Evolutionary conservation across 2,113 vertebrate genomes (phyloP).

Genomic region (Ceyx margarethae): DNA sequence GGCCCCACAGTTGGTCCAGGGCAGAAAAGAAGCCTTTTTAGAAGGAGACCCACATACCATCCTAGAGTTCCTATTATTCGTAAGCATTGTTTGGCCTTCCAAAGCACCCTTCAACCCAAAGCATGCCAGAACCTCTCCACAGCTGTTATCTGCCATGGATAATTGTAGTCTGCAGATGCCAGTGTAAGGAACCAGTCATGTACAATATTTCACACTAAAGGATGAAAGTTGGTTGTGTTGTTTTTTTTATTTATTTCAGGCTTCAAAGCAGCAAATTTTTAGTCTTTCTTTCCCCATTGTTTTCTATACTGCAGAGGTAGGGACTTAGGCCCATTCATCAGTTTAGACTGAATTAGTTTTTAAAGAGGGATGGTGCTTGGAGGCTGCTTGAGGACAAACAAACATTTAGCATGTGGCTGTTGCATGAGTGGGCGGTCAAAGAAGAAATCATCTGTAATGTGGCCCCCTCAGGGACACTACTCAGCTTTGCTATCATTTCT

Average conservation of each 20-base stretch:
- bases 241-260: background rate
- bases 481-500: background rate
- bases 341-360: background rate
- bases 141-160: slow-evolving; percentile 35
- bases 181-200: slow-evolving; percentile 27
- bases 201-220: background rate
- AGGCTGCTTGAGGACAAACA: background rate
- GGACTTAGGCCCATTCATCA: background rate
- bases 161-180: slow-evolving; percentile 43
- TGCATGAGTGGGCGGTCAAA: background rate
- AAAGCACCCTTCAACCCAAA: background rate
- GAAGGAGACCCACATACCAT: background rate
- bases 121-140: background rate
- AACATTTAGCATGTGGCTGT: background rate
- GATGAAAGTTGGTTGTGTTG: background rate
- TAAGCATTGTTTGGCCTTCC: slow-evolving; percentile 42
- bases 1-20: background rate
- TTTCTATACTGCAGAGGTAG: background rate
- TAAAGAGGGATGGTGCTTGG: background rate
- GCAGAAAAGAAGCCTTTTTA: background rate
- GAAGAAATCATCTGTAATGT: background rate
- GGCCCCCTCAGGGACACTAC: background rate
- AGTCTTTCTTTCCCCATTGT: background rate
- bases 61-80: slow-evolving; percentile 18
- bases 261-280: slow-evolving; percentile 14